Conservation (phyloP, 2,797 vertebrate species). For the Clarias fuscus region DNA sequence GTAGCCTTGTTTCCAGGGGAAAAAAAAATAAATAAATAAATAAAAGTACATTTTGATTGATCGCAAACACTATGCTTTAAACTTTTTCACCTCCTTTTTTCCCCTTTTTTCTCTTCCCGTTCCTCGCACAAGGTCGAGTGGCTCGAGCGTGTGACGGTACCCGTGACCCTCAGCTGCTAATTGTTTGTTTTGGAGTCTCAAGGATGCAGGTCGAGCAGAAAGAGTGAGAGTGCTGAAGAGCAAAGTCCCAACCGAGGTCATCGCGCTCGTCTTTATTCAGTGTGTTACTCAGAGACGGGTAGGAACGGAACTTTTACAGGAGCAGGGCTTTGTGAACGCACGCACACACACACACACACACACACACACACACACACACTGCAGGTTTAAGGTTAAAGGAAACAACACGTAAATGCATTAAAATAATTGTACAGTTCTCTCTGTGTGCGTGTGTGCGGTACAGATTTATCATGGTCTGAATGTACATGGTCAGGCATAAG, state of each 20-base stretch:
- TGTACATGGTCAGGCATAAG: background rate
- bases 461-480: background rate
- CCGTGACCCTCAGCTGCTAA: background rate
- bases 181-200: slow-evolving; percentile 9
- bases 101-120: background rate
- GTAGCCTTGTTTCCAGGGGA: background rate
- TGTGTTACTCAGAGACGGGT: background rate
- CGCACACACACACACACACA: background rate
- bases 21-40: background rate
- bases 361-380: background rate
- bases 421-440: background rate
- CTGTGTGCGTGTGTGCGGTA: background rate
- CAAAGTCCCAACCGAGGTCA: background rate
- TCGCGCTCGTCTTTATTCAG: background rate
- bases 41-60: slow-evolving; percentile 1
- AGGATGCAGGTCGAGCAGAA: background rate
- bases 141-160: background rate
- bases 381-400: background rate
- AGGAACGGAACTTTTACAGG: background rate
- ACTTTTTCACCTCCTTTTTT: background rate
- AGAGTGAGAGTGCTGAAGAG: background rate
- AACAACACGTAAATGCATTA: background rate
- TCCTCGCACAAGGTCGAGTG: slow-evolving; percentile 5
- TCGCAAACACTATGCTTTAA: background rate
- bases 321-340: background rate